Base-by-base conservation (phyloP, 1,140 invertebrate species). In the Hycleus phaleratus region DNA sequence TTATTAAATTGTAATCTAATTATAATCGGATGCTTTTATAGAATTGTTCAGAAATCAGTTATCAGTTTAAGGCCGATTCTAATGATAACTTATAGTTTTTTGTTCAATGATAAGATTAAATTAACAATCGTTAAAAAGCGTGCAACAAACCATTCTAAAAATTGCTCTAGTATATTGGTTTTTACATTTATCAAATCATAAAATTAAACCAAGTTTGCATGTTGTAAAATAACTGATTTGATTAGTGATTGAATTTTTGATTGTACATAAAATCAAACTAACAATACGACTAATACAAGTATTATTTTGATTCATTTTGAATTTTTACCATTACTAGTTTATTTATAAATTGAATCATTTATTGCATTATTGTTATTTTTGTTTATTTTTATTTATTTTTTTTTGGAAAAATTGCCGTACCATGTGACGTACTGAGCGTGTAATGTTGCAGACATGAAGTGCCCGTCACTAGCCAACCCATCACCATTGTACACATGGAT, bases 401-500 rank as follows among this genome's bases (percentile, higher is more conserved):
- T 44, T 55, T 47, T 47, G 12, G 26, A 25, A 43, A 45, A 18
- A 53, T 58, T 32, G 26, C 46, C 50, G 56, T 63, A 65, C 64
- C 56, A 61, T 59, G 46, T 58, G 61, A 65, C 59, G 60, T 61
- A 61, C 60, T 46, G 50, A 57, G 42, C 44, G 32, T 61, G 56
- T 68, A 66, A 64, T 68, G 67, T 90, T 90, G 71, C 85, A 96
- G 95, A 86, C 95, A 97, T 85, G 95, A 98, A 86, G 91, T 95
- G 78, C 93, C 94, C 73, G 93, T 97, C 76, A 90, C 91, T 76
- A 90, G 87, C 77, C 86, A 91, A 79, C 86, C 88, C 73, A 91
- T 98, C 79, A 88, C 90, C 77, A 89, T 99, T 77, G 87, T 99
- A 74, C 88, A 93, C 81, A 93, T 97, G 82, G 93, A 93, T 82